Base-by-base conservation (phyloP, 2,888 invertebrate genomes). In the Tipula lateralis region DNA sequence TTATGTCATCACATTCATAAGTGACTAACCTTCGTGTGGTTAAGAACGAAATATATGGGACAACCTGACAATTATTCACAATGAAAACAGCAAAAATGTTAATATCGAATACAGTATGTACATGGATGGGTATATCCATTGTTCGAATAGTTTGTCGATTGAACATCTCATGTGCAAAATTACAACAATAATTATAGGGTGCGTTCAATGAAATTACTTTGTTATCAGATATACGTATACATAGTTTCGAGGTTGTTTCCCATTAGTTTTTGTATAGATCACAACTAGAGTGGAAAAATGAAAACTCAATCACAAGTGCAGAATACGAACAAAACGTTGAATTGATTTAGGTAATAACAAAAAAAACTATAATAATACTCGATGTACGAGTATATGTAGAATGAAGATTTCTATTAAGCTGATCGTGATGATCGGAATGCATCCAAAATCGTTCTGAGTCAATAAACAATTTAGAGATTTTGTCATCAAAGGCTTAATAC, bases 281-380 rank as follows among this genome's bases (percentile, higher is more conserved):
- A 66, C 66, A 66, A 66, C 12, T 66, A 66, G 66, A 66, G 66
- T 66, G 66, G 66, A 66, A 66, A 66, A 66, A 66, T 66, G 66
- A 66, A 66, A 66, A 66, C 66, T 66, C 24, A 66, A 66, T 16
- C 44, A 66, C 66, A 24, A 66, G 66, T 24, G 19, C 24, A 24
- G 7, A 24, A 24, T 24, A 66, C 24, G 24, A 66, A 24, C 24
- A 66, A 66, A 24, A 24, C 24, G 24, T 24, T 12, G 24, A 66
- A 24, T 24, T 66, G 66, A 24, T 24, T 66, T 66, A n/a, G n/a
- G 19, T 66, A 66, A 50, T 66, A 7, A 36, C 12, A 34, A 7
- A 34, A 34, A 34, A 34, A 34, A 34, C 6, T 34, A 9, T 6
- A 7, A 34, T 34, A n/a, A n/a, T n/a, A n/a, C 34, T 7, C 34